Base-by-base conservation (phyloP, 2,888 invertebrate species). In the Acheta domesticus region DNA sequence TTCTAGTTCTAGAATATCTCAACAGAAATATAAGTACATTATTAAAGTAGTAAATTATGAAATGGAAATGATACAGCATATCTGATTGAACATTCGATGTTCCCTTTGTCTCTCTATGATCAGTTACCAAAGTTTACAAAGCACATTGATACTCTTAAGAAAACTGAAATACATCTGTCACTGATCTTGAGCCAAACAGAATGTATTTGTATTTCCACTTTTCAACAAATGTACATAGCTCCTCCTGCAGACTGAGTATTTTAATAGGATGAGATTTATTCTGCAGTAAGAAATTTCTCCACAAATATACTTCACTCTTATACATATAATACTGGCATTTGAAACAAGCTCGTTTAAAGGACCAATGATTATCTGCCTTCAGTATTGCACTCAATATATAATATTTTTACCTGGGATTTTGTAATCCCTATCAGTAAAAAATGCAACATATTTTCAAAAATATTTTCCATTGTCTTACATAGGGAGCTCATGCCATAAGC, bases 1-100 rank as follows among this genome's bases (percentile, higher is more conserved):
- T 62, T 62, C 62, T 62, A 62, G 62, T 19, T n/a, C 62, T 62
- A 62, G n/a, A 14, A 62, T 19, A 62, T 36, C 36, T 36, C 36
- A 62, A 62, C 14, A 62, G 14, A 62, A 48, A 23, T 76, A 36
- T 76, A 48, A 76, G 49, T 76, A 76, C 76, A 76, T n/a, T 48
- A 76, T 76, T 76, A 76, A 75, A 76, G n/a, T 76, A 76, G n/a
- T n/a, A 76, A 76, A 76, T 49, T 76, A 48, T n/a, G 62, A 62
- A 62, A 62, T 62, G 62, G 62, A 62, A 62, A 62, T 62, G n/a
- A 62, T 62, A 62, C n/a, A 62, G 62, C 62, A n/a, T n/a, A 62
- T n/a, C n/a, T 19, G 16, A 19, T 4, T n/a, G 16, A 62, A 19
- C 62, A 62, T 19, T 19, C n/a, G 62, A 62, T 62, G 62, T 62